phyloP scores from a whole-genome alignment of 2,797 vertebrate species.

The Phrynocephalus guinanensis region DNA sequence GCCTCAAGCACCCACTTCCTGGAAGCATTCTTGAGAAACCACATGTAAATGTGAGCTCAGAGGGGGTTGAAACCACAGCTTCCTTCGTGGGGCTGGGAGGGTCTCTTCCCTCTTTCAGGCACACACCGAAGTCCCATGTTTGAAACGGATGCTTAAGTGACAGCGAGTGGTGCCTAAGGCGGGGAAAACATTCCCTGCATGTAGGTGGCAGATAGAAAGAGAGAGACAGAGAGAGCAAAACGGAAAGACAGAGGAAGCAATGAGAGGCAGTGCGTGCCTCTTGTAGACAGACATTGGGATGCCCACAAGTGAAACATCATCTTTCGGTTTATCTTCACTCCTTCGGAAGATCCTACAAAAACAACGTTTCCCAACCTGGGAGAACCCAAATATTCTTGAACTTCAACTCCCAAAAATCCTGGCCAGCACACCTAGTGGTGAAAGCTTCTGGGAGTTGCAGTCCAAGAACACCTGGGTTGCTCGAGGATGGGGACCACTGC shows the following conservation, averaged over 20 bases:
- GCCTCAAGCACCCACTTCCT: not conserved
- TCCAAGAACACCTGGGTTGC: too few species aligned
- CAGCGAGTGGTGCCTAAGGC: not conserved
- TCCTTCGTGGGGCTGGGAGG: not conserved
- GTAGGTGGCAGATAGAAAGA: not conserved
- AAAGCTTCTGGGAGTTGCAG: too few species aligned
- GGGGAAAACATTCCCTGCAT: too few species aligned
- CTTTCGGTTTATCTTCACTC: not conserved
- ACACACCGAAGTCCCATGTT: not conserved
- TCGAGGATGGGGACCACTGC: too few species aligned
- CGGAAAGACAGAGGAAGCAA: not conserved
- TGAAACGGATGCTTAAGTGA: not conserved
- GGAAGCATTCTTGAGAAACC: not conserved
- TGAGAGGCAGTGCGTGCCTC: not conserved
- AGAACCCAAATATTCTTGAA: too few species aligned
- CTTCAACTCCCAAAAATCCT: too few species aligned
- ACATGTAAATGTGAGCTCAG: not conserved
- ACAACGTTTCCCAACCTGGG: too few species aligned
- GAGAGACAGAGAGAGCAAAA: too few species aligned
- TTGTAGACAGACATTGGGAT: not conserved
- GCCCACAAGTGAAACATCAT: not conserved
- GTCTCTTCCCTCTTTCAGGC: not conserved
- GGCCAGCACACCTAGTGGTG: too few species aligned
- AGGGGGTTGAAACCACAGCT: not conserved
- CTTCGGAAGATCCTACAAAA: not conserved